phyloP scores from a whole-genome alignment of 2,113 vertebrate species.

The Psittacara wagleri region DNA sequence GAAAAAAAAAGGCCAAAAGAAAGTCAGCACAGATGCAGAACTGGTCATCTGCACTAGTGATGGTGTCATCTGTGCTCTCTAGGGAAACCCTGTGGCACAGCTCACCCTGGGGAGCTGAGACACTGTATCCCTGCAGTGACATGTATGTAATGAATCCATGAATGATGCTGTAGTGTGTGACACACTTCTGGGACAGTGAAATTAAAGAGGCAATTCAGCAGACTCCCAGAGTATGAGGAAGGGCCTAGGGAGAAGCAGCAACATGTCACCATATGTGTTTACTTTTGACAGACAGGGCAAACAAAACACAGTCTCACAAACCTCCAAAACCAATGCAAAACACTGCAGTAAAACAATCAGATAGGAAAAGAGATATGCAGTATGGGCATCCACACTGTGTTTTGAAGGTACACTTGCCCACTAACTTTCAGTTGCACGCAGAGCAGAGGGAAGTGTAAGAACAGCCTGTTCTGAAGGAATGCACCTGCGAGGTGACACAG shows the following conservation, averaged over 20 bases:
- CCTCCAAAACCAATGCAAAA: not conserved
- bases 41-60: not conserved
- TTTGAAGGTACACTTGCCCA: fast-evolving
- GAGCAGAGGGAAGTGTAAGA: not conserved
- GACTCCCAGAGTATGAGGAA: not conserved
- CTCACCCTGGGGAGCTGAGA: not conserved
- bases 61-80: not conserved
- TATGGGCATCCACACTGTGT: not conserved
- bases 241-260: not conserved
- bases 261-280: not conserved
- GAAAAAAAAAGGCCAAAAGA: not conserved
- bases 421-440: not conserved
- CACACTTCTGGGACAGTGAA: not conserved
- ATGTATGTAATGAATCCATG: not conserved
- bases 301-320: not conserved
- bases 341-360: not conserved
- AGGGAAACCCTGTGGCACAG: not conserved
- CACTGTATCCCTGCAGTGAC: not conserved
- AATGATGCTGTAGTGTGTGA: fast-evolving
- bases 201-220: not conserved
- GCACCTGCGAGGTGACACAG: not conserved
- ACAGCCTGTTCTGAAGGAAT: not conserved
- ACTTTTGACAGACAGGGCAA: not conserved
- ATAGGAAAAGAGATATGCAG: not conserved
- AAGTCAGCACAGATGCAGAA: not conserved